These are phyloP conservation scores for Trichonephila clavata DNA, from an alignment of 1,140 invertebrate species.

Conservation along the genomic window DNA sequence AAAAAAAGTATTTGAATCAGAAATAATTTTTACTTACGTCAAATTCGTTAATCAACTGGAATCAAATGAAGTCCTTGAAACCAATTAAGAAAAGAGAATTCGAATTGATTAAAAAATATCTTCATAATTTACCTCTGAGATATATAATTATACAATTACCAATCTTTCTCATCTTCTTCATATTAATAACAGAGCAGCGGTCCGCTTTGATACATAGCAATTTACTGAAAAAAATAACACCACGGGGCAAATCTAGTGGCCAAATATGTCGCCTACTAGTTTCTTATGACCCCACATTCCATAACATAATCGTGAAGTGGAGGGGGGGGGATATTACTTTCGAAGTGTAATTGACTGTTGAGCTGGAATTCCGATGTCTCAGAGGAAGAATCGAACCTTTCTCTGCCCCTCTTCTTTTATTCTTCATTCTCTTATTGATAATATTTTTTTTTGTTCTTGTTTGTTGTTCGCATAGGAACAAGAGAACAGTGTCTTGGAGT, in stretches of 20 bases:
- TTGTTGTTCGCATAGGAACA: constrained; percentile 48
- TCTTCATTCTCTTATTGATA: constrained; percentile 68
- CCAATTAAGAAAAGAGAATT: not conserved
- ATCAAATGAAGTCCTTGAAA: too few relatives aligned
- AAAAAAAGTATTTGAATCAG: too few relatives aligned
- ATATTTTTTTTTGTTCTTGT: constrained; percentile 21
- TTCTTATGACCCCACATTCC: constrained; percentile 52
- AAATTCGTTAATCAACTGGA: too few relatives aligned
- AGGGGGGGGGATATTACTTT: constrained; percentile 42
- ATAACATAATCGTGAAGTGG: constrained; percentile 20
- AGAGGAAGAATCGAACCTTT: constrained; percentile 71
- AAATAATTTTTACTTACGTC: too few relatives aligned
- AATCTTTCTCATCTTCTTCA: too few relatives aligned
- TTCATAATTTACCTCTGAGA: not conserved
- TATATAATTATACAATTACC: not conserved
- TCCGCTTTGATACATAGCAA: not conserved
- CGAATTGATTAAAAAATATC: not conserved
- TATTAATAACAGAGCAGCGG: not conserved
- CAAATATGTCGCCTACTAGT: constrained; percentile 49
- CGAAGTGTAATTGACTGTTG: constrained; percentile 69
- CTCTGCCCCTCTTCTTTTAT: constrained; percentile 31
- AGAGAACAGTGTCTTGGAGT: constrained; percentile 44
- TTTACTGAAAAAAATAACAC: not conserved
- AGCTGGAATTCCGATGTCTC: constrained; percentile 66
- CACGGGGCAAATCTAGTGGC: not conserved